Evolutionary conservation across 2,113 vertebrate species (phyloP), one percentile per base, ranked within the genome.

Genomic region (Zootoca vivipara): DNA sequence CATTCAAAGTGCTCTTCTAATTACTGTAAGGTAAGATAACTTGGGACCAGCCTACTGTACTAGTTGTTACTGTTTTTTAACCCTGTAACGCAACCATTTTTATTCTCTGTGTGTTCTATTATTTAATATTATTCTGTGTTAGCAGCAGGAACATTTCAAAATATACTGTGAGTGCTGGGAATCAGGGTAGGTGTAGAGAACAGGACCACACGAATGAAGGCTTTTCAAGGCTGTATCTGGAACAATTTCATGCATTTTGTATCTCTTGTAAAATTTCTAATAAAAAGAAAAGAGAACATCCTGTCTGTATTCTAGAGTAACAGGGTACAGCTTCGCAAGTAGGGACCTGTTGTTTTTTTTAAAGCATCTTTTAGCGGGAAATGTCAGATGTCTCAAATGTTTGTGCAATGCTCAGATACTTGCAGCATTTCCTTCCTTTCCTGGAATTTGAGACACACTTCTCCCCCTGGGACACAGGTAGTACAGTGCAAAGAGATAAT

Each of bases 241-340:
- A 78, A 67, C 20, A 75, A 58, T 16, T 67, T 83, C 4, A 83
- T 77, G 9, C 10, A 83, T 83, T 88, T 67, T 88, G 82, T 83
- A 88, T 38, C 33, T 77, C 65, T 83, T 88, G 65, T 67, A 88
- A 18, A 67, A 65, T 83, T 88, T 83, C 69, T 83, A 82, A 82
- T 82, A 80, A 80, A 52, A 30, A 24, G 82, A 46, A n/a, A 52
- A 83, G 70, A 69, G 1, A 20, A 67, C 10, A 81, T 82, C 38
- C 28, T 56, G 42, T 42, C 26, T 67, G 5, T 69, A 38, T 67
- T 15, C 24, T 40, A 38, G 5, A 35, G 26, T 38, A 38, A 40
- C 35, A 74, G 73, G 16, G 7, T 70, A 3, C 15, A 46, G 38
- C 3, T 64, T 10, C 22, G 13, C 56, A 33, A 64, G 56, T 24